A percentile compares a stretch with the other conserved stretches of the same genome.
These are phyloP conservation scores for Dipodomys stephensi DNA, from an alignment of 2,113 vertebrate species.

Conservation along the genomic window DNA sequence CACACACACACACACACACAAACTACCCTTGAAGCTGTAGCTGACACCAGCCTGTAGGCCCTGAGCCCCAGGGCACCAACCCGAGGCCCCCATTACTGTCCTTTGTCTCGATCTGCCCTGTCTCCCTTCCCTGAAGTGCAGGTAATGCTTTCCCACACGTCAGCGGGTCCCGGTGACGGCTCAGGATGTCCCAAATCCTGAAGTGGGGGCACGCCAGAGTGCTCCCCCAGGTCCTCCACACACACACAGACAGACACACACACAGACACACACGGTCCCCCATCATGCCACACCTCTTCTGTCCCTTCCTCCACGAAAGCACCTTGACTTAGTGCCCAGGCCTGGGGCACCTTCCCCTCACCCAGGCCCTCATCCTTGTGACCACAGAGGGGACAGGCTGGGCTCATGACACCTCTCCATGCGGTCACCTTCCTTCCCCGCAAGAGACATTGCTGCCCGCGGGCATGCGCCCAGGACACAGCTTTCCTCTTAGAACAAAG, in stretches of 20 bases:
- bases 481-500: not conserved
- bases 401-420: not conserved
- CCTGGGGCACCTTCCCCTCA: not conserved
- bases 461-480: not conserved
- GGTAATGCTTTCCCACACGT: too few relatives aligned
- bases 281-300: rapidly evolving
- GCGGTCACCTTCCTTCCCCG: not conserved
- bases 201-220: too few relatives aligned
- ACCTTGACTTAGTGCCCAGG: not conserved
- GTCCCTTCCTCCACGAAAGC: not conserved
- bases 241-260: too few relatives aligned
- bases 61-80: not conserved
- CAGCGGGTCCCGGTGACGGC: too few relatives aligned
- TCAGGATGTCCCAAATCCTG: too few relatives aligned
- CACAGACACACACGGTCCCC: rapidly evolving
- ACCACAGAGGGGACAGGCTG: not conserved
- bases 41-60: too few relatives aligned
- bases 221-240: too few relatives aligned
- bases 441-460: not conserved
- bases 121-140: not conserved
- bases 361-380: not conserved
- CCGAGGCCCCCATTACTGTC: not conserved
- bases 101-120: not conserved
- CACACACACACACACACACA: too few relatives aligned
- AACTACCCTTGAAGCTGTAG: too few relatives aligned